Evolutionary conservation across 2,888 invertebrate genomes (phyloP).

Genomic region (Tiliacea citrago): DNA sequence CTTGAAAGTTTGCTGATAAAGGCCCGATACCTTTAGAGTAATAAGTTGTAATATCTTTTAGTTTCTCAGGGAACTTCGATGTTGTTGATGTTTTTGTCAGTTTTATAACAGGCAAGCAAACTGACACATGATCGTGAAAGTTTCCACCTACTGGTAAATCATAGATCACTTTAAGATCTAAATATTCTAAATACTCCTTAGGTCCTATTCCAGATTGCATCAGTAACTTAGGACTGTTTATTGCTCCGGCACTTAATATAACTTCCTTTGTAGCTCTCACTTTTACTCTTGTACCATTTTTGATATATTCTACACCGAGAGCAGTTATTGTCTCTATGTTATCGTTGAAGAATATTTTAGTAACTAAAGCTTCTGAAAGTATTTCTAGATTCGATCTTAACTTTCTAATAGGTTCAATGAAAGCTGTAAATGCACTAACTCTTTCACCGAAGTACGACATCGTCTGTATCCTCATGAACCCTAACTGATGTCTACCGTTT

Average conservation of each 20-base stretch:
- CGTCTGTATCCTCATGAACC: conserved; percentile 87
- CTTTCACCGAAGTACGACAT: conserved; percentile 87
- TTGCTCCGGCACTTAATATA: conserved; percentile 85
- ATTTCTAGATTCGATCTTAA: conserved; percentile 82
- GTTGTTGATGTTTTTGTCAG: conserved; percentile 81
- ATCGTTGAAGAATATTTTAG: conserved; percentile 79
- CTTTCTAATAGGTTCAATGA: conserved; percentile 85
- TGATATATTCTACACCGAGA: conserved; percentile 81
- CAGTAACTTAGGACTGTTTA: conserved; percentile 85
- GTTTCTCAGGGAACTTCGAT: conserved; percentile 81
- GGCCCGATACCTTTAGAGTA: conserved; percentile 85
- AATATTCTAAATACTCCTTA: conserved; percentile 85
- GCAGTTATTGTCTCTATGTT: conserved; percentile 73
- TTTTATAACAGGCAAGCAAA: conserved; percentile 86
- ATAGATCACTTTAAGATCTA: conserved; percentile 78
- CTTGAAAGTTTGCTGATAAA: conserved; percentile 87
- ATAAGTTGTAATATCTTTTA: conserved; percentile 85
- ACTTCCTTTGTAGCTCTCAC: conserved; percentile 81
- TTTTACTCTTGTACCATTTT: conserved; percentile 83
- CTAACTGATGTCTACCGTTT: conserved; percentile 85
- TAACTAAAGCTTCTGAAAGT: conserved; percentile 84
- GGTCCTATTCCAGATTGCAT: conserved; percentile 88
- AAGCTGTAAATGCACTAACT: conserved; percentile 86
- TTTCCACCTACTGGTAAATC: conserved; percentile 87
- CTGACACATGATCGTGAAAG: conserved; percentile 87